Conservation (phyloP, 2,888 invertebrate genomes). For the Mycalesis mineus region DNA sequence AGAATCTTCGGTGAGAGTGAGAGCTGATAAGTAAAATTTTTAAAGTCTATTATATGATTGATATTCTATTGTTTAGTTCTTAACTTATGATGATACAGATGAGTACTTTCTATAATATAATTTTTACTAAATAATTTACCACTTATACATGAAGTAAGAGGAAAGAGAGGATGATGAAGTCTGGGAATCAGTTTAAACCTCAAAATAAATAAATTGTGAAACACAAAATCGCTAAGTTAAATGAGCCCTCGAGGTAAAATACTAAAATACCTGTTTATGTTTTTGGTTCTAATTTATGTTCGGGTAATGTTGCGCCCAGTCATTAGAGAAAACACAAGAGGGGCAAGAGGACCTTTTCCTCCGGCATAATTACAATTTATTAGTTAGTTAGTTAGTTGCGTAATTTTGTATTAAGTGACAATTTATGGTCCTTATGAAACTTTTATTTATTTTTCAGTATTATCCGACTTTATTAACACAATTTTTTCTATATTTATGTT, state of each 20-base stretch:
- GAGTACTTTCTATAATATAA: no score
- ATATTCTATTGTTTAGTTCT: no score
- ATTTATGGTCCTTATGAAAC: slow-evolving; percentile 29
- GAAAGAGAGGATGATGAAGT: no score
- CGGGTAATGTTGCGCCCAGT: slow-evolving; percentile 67
- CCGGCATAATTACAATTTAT: slow-evolving; percentile 69
- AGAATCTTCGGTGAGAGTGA: no score
- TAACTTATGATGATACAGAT: no score
- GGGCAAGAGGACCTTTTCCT: slow-evolving; percentile 48
- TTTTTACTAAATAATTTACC: no score
- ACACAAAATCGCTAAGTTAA: slow-evolving; percentile 25
- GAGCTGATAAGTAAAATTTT: no score
- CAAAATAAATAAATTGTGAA: neutral
- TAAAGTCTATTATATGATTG: no score
- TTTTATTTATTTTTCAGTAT: neutral
- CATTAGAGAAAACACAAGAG: slow-evolving; percentile 51
- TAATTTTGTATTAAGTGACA: slow-evolving; percentile 46
- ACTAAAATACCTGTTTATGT: slow-evolving; percentile 66
- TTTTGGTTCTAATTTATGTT: slow-evolving; percentile 70
- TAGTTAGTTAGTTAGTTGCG: slow-evolving; percentile 58
- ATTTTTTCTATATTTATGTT: no score
- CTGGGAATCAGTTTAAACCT: no score
- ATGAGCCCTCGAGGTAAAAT: slow-evolving; percentile 53
- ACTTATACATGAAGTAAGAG: no score
- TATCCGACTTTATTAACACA: neutral